These are phyloP conservation scores for Melanotaenia pygmaea DNA, from an alignment of 2,797 vertebrate genomes.

Conservation along the genomic window DNA sequence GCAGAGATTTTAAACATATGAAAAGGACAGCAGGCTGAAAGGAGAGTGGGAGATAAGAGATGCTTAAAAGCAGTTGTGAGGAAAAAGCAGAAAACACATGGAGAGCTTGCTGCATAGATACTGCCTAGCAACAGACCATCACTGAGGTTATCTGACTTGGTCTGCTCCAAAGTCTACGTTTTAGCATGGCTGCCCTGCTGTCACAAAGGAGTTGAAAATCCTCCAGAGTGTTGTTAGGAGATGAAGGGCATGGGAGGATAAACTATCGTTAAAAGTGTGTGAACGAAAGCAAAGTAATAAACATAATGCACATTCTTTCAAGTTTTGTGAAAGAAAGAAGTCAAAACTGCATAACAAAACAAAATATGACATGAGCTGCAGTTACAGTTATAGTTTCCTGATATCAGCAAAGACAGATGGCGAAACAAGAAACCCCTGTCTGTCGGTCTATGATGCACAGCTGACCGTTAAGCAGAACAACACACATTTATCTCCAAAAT, in stretches of 20 bases:
- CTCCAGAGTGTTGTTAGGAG: conserved; percentile 30
- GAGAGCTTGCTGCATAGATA: conserved; percentile 78
- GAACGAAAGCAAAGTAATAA: conserved; percentile 6
- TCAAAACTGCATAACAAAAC: not conserved
- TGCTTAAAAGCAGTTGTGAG: conserved; percentile 45
- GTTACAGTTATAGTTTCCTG: conserved; percentile 18
- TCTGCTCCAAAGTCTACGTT: conserved; percentile 66
- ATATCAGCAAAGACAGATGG: conserved; percentile 31
- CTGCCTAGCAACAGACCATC: conserved; percentile 83
- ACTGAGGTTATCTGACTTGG: conserved; percentile 56
- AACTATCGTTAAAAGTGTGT: not conserved
- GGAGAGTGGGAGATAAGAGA: conserved; percentile 6
- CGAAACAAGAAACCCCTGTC: conserved; percentile 21
- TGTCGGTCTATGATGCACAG: conserved; percentile 6
- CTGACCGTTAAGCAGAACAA: conserved; percentile 3
- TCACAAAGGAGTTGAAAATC: conserved; percentile 13
- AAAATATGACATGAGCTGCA: not conserved
- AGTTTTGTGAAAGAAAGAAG: not conserved
- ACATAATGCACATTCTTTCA: not conserved
- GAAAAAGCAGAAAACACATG: conserved; percentile 40
- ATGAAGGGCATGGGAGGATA: conserved; percentile 1
- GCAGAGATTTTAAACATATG: not conserved
- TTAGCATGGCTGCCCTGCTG: conserved; percentile 37
- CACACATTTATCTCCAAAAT: conserved; percentile 17
- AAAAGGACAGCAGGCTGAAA: not conserved